Base-by-base conservation (phyloP, 2,888 invertebrate species). In the Amorpha juglandis region DNA sequence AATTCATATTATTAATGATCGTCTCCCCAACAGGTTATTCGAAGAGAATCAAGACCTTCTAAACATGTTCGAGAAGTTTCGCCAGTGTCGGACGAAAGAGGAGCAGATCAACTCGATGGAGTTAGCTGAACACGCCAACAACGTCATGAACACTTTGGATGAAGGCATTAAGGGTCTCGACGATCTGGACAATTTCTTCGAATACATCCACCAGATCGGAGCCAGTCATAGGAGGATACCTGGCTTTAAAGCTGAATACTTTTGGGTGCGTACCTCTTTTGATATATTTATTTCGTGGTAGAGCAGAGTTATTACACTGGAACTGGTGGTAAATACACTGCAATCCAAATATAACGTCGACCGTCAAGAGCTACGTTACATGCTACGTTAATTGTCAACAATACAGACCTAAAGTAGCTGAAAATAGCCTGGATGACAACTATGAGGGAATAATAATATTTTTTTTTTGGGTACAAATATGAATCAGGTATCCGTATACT, bases 131-230 rank as follows among this genome's bases (percentile, higher is more conserved):
- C 98, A 98, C 83, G 98, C 98, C 63, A 96, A 95, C 80, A 96
- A 96, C 78, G 98, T 98, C 38, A 98, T 98, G 98, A 95, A 95
- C 78, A 97, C 98, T 0, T 88, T 98, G 69, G 98, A 98, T 83
- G 97, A 98, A 81, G 97, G 97, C 69, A 98, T 98, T 89, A 96
- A 96, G 82, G 96, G 96, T 33, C 94, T 98, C 68, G 98, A 98
- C 80, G 96, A 98, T 84, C 94, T 97, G 88, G 98, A 98, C 87
- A 95, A 95, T 80, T 97, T 98, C 93, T 95, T 97, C 87, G 95
- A 96, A 78, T 97, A 96, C 83, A 94, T 98, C 67, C 96, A 97
- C 80, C 96, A 97, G 88, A 96, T 97, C 63, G 98, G 98, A 4
- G 96, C 96, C 64, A 96, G 96, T 66, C 98, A 98, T 90, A 94